These are phyloP conservation scores for Grapholita molesta DNA, from an alignment of 1,140 invertebrate species.

Conservation along the genomic window DNA sequence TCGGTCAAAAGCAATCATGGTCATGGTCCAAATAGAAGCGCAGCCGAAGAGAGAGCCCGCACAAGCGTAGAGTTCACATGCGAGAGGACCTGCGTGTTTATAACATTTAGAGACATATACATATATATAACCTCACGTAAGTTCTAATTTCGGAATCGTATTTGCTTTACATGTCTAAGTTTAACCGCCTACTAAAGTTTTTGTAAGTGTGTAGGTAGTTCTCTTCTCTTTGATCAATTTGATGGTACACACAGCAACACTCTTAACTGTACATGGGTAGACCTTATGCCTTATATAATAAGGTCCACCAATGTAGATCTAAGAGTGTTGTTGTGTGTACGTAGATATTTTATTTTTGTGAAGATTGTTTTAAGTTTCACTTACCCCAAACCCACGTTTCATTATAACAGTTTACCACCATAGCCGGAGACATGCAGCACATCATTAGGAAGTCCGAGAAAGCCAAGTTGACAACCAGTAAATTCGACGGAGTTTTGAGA, in stretches of 20 bases:
- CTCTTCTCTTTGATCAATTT: too few species aligned
- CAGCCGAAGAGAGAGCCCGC: conserved; percentile 89
- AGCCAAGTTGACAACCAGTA: conserved; percentile 91
- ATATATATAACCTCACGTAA: neutral
- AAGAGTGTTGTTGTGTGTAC: too few species aligned
- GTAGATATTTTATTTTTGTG: too few species aligned
- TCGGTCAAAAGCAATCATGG: conserved; percentile 90
- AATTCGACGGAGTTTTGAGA: conserved; percentile 90
- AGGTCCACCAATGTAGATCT: too few species aligned
- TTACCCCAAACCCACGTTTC: conserved; percentile 91
- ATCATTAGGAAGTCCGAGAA: conserved; percentile 95
- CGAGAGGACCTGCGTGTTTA: conserved; percentile 85
- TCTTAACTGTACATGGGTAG: too few species aligned
- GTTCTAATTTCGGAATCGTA: neutral
- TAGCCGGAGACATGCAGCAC: conserved; percentile 88
- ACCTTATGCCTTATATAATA: too few species aligned
- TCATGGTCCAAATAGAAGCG: conserved; percentile 92
- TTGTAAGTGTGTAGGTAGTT: too few species aligned
- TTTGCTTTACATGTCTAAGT: neutral
- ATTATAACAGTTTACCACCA: conserved; percentile 92
- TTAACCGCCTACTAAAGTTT: too few species aligned
- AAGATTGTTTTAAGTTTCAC: conserved; percentile 20
- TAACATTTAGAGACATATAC: neutral
- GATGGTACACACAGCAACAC: too few species aligned
- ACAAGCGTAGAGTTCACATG: conserved; percentile 90